These are phyloP conservation scores for Aphis craccivora DNA, from an alignment of 1,140 invertebrate species.

Conservation along the genomic window DNA sequence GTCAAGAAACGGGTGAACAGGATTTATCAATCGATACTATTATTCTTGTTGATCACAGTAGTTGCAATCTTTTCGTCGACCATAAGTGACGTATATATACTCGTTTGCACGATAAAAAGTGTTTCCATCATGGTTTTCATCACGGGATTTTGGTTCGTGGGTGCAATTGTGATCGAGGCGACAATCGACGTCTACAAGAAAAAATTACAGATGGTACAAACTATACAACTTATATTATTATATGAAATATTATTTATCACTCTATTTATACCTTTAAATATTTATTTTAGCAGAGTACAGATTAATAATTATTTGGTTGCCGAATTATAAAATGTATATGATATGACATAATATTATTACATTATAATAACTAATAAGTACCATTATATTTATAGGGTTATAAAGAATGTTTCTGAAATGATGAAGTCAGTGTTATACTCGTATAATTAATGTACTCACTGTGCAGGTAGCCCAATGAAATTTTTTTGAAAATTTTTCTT, in stretches of 20 bases:
- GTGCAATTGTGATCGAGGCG: not conserved
- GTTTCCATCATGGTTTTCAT: not conserved
- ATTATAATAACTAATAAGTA: no score
- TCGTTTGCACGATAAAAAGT: not conserved
- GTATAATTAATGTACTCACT: no score
- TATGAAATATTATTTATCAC: no score
- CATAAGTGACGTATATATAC: not conserved
- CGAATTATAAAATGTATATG: no score
- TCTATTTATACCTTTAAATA: no score
- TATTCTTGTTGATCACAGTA: not conserved
- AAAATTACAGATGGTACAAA: conserved; percentile 26
- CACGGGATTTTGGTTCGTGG: not conserved
- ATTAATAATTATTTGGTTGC: not conserved
- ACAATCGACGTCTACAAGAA: not conserved
- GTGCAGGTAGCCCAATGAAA: no score
- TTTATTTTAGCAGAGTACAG: not conserved
- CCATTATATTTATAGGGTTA: no score
- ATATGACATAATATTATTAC: no score
- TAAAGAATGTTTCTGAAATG: no score
- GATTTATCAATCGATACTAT: not conserved
- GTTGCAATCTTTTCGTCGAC: not conserved
- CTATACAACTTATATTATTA: not conserved
- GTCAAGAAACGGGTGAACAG: not conserved
- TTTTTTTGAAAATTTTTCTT: no score
- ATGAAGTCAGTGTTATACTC: no score